Evolutionary conservation across 37 sponge, comb jelly and placozoan genomes (phyloP), one percentile per base, ranked within the genome.

Genomic region (Theonella swinhoei): DNA sequence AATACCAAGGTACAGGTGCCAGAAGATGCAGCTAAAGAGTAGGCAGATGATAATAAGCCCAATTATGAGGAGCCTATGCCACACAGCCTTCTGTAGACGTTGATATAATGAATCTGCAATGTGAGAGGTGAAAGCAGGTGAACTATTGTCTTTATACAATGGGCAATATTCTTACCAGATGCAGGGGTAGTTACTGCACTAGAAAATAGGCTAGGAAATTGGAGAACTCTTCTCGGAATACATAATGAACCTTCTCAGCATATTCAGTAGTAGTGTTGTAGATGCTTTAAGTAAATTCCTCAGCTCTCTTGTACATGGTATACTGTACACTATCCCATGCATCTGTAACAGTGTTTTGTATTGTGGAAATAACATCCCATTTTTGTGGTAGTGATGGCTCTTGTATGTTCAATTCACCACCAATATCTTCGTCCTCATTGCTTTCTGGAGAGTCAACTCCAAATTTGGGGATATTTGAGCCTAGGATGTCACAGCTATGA

Each of bases 201-300:
- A 31, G 3, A 60, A 59, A 9, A 3, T 60, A 4, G 9, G 25
- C 62, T 4, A 76, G 76, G 31, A 76, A 33, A 17, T 28, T 35
- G 32, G 54, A 76, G 22, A 76, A 8, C 76, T 76, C 76, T 35
- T 76, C 62, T 32, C 60, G 60, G 1, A 76, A 11, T 4, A 76
- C 35, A 3, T 76, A 33, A 30, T 62, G 30, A 22, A 76, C 62
- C 22, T 17, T 76, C 31, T 76, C 62, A 1, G 76, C 60, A 60
- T 60, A 60, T 11, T 59, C 30, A 22, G 62, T 33, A 0, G 62
- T 3, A 7, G 60, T 24, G 4, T 60, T 28, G 28, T 32, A 7
- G 1, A 22, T 33, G 1, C 22, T 54, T 32, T 58, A 29, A 35
- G 54, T 60, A 54, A 76, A 33, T 22, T 54, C 60, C 3, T 28